These are phyloP conservation scores for Meta bourneti DNA, from an alignment of 2,888 invertebrate species.

Conservation along the genomic window DNA sequence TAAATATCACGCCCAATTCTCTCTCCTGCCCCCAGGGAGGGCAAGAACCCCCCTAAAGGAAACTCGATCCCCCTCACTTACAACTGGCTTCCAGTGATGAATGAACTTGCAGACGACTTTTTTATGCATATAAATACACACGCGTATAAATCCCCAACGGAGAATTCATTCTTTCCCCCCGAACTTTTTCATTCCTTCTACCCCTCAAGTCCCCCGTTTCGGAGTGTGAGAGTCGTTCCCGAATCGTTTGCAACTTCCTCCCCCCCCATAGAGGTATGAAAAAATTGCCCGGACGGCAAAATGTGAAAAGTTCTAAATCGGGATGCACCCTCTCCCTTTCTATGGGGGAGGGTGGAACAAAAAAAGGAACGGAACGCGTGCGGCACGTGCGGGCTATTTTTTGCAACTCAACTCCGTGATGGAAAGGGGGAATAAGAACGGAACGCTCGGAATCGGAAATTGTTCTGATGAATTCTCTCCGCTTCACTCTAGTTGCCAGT, in stretches of 20 bases:
- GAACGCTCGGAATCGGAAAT: neutral
- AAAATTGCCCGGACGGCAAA: no score
- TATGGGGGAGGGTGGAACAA: neutral
- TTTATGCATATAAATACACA: neutral
- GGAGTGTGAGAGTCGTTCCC: no score
- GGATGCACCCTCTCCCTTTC: neutral
- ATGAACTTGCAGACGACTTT: conserved; percentile 9
- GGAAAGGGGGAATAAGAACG: no score
- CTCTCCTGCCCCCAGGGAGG: no score
- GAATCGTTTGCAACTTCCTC: no score
- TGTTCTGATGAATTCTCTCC: neutral
- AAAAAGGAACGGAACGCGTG: neutral
- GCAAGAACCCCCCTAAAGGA: no score
- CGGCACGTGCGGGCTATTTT: neutral
- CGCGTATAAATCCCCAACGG: no score
- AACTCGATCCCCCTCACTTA: no score
- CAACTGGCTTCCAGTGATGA: neutral
- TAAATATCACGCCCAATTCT: conserved; percentile 11
- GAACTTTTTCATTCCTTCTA: neutral
- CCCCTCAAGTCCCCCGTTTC: neutral
- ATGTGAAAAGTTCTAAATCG: no score
- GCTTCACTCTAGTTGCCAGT: neutral
- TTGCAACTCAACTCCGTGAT: neutral
- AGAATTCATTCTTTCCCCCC: neutral
- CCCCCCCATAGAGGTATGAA: no score